Conservation (phyloP, 2,113 vertebrate genomes). For the Sula dactylatra region DNA sequence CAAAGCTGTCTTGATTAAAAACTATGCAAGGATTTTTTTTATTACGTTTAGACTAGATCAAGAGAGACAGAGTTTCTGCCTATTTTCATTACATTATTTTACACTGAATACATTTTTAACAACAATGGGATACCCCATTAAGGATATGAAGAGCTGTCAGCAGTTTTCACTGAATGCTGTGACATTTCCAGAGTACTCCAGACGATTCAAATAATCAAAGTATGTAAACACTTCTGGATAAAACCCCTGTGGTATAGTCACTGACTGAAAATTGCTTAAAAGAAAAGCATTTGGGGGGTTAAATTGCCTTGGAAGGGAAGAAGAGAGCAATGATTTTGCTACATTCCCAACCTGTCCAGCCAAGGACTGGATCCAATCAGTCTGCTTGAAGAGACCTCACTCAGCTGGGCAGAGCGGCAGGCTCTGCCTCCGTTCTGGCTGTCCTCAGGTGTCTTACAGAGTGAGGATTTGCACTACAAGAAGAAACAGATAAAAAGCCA, state of each 20-base stretch:
- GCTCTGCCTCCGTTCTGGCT: background rate
- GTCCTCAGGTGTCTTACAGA: background rate
- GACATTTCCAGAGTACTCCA: background rate
- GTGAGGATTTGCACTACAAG: background rate
- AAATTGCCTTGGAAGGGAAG: background rate
- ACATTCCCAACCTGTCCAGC: background rate
- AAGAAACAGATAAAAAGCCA: background rate
- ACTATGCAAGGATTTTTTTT: background rate
- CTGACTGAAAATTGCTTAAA: background rate
- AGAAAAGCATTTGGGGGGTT: background rate
- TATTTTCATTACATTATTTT: background rate
- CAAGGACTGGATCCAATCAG: background rate
- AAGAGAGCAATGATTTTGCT: background rate
- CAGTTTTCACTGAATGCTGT: background rate
- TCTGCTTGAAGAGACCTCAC: background rate
- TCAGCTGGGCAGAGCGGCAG: background rate
- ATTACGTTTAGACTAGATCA: background rate
- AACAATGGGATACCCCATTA: background rate
- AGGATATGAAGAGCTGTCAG: background rate
- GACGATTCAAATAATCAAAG: background rate
- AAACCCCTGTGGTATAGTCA: background rate
- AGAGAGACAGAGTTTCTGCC: background rate
- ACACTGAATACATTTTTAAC: background rate
- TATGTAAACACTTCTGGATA: background rate
- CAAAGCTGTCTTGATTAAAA: background rate